These are phyloP conservation scores for Aotus griseimembra DNA, from an alignment of 2,797 vertebrate genomes.

Conservation along the genomic window DNA sequence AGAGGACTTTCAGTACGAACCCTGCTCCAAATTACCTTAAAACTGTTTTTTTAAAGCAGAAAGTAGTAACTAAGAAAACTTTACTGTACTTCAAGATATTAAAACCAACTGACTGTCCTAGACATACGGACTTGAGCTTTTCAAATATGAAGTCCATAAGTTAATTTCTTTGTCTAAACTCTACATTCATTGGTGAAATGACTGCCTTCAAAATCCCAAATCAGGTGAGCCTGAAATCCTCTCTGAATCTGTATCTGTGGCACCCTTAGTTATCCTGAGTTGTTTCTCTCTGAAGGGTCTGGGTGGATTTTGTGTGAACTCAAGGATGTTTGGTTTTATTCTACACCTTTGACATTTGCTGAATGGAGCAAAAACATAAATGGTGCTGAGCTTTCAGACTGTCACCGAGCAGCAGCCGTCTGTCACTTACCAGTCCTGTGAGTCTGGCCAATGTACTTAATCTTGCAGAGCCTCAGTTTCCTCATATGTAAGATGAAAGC, in stretches of 20 bases:
- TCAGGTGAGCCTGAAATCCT: neutral
- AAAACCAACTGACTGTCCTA: neutral
- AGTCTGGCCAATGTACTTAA: neutral
- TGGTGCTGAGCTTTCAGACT: neutral
- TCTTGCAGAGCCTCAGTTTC: neutral
- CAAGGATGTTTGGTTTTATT: neutral
- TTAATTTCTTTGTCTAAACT: neutral
- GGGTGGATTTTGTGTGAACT: neutral
- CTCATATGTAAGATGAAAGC: neutral
- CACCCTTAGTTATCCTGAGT: neutral
- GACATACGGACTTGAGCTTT: neutral
- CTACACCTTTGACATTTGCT: neutral
- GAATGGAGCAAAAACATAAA: neutral
- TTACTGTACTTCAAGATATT: neutral
- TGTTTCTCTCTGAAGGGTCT: neutral
- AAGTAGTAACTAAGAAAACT: neutral
- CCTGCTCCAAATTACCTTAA: neutral
- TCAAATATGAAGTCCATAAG: neutral
- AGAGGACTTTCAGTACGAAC: neutral
- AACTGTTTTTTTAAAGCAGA: constrained; percentile 10
- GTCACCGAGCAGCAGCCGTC: neutral
- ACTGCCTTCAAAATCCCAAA: neutral
- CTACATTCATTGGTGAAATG: neutral
- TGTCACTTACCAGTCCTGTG: neutral
- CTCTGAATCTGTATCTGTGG: neutral